Evolutionary conservation across 1,140 invertebrate species (phyloP).

Genomic region (Zaprionus gabonicus): DNA sequence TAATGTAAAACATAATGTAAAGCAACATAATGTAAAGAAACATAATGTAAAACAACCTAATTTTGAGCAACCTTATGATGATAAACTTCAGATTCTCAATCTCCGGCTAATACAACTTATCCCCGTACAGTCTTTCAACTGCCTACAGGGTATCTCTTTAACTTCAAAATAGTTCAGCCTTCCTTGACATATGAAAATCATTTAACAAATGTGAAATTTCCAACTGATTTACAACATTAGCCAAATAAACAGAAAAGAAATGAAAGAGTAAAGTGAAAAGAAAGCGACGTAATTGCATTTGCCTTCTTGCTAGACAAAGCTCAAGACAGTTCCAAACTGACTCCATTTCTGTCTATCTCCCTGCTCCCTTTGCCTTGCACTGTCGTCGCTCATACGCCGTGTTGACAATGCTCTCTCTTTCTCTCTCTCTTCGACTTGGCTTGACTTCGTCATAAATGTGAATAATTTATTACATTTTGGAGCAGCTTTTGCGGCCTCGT

Average conservation of each 20-base stretch:
- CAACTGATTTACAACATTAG: conserved; percentile 44
- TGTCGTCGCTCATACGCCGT: conserved; percentile 35
- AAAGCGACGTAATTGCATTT: conserved; percentile 77
- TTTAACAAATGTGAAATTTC: conserved; percentile 56
- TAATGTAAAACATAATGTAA: too few relatives aligned
- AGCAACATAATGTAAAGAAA: too few relatives aligned
- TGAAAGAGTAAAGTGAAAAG: conserved; percentile 6
- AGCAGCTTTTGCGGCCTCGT: conserved; percentile 55
- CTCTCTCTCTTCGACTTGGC: not conserved
- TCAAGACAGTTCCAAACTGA: conserved; percentile 20
- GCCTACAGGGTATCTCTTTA: not conserved
- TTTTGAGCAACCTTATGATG: too few relatives aligned
- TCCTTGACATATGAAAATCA: conserved; percentile 43
- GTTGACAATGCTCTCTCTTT: conserved; percentile 34
- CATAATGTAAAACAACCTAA: too few relatives aligned
- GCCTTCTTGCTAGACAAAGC: conserved; percentile 43
- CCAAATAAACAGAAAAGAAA: not conserved
- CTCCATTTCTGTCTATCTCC: not conserved
- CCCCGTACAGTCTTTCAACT: not conserved
- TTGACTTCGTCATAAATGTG: conserved; percentile 70
- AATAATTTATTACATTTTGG: conserved; percentile 81
- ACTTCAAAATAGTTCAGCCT: not conserved
- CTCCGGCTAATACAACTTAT: not conserved
- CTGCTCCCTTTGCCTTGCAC: conserved; percentile 2
- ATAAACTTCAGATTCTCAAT: too few relatives aligned